phyloP scores from a whole-genome alignment of 2,113 vertebrate genomes.

The Anoura caudifer region DNA sequence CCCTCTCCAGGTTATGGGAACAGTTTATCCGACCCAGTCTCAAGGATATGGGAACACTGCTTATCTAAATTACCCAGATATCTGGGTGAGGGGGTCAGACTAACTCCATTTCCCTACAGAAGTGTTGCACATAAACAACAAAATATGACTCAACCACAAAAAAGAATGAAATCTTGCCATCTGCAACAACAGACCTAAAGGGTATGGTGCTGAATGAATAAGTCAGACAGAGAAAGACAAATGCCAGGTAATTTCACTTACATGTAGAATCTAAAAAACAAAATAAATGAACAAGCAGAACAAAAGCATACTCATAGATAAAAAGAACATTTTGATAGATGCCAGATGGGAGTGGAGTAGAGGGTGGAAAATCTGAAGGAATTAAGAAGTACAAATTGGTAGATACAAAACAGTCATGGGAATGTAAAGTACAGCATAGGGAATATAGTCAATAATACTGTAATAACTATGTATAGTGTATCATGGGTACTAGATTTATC shows the following conservation, averaged over 20 bases:
- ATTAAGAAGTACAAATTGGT: background rate
- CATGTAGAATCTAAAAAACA: background rate
- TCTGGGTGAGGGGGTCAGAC: no score
- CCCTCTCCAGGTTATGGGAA: no score
- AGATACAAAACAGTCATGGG: background rate
- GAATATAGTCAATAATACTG: background rate
- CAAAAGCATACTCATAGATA: background rate
- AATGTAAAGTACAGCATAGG: background rate
- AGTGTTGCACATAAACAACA: background rate
- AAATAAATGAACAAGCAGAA: background rate
- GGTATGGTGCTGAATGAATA: background rate
- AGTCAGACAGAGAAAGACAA: background rate
- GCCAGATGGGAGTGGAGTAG: background rate
- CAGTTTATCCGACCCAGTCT: no score
- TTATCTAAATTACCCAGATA: no score
- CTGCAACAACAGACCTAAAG: background rate
- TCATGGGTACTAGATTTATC: background rate
- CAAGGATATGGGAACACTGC: no score
- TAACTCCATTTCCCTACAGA: no score
- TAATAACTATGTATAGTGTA: background rate
- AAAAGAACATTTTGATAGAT: background rate
- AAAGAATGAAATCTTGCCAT: background rate
- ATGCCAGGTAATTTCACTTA: background rate
- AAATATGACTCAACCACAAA: background rate
- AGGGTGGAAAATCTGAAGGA: background rate